Base-by-base conservation (phyloP, 1,140 invertebrate genomes). In the Eupristina koningsbergeri region DNA sequence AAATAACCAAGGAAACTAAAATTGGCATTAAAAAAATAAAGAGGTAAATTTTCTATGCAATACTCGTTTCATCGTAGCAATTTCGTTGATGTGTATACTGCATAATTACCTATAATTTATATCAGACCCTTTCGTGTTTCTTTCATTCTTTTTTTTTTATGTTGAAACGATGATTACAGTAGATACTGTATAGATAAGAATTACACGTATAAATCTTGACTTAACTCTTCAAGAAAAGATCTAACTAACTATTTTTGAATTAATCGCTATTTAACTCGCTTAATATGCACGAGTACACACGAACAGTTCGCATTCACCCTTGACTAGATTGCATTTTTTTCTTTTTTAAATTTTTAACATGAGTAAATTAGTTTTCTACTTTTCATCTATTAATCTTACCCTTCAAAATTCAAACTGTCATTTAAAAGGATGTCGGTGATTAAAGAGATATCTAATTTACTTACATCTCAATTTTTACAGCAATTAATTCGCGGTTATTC, bases 101-200 rank as follows among this genome's bases (percentile, higher is more conserved):
- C 31, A 78, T 64, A 63, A 78, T 83, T 39, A 29, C 64, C 39
- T 73, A 31, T 53, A n/a, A 50, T 83, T 69, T n/a, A 67, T 64
- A 82, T 76, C 53, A 39, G 45, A 34, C 26, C 26, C 74, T 77
- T n/a, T 34, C 75, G n/a, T 61, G 26, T 71, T 34, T 79, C 58
- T 50, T 47, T 73, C 22, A 36, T 73, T 73, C 26, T 45, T 47
- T 45, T 47, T 71, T 82, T 67, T 71, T 71, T 83, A 36, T 71
- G 36, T 83, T 78, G 75, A 83, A 82, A 84, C 67, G 67, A 80
- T 84, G 64, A 79, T 79, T 84, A 79, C 82, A 84, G 82, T 36
- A 19, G 82, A 84, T 84, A 84, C 82, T 84, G 82, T 63, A 79
- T 84, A 84, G 82, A 76, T 84, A 84, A 84, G 82, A 84, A 84